Conservation (phyloP, 2,888 invertebrate genomes). For the Gymnosoma rotundatum region DNA sequence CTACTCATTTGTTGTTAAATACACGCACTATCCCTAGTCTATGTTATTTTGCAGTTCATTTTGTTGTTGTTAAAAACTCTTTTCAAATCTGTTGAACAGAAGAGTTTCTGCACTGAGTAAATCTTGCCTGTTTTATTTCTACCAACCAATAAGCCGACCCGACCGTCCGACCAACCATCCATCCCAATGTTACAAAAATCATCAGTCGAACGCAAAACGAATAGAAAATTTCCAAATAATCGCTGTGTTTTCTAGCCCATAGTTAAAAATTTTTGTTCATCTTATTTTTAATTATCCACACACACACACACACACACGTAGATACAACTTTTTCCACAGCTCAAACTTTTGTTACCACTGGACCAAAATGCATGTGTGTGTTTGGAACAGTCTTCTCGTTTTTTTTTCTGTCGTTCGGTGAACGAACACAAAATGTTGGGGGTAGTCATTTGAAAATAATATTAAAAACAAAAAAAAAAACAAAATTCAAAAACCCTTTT, state of each 20-base stretch:
- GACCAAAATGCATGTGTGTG: not conserved
- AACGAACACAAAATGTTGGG: conserved; percentile 34
- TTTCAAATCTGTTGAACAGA: conserved; percentile 34
- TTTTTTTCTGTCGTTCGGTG: conserved; percentile 4
- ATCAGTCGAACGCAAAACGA: conserved; percentile 32
- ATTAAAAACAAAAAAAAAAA: conserved; percentile 10
- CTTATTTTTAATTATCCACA: conserved; percentile 70
- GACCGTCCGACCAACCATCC: conserved; percentile 46
- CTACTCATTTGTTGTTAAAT: conserved; percentile 50
- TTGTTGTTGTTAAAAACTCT: conserved; percentile 31
- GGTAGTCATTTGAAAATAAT: conserved; percentile 59
- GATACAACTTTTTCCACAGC: conserved; percentile 33
- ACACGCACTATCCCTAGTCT: conserved; percentile 56
- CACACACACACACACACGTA: conserved; percentile 33
- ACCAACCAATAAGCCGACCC: conserved; percentile 44
- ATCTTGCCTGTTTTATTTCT: conserved; percentile 50
- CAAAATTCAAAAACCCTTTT: conserved; percentile 24
- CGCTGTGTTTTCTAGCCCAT: conserved; percentile 68
- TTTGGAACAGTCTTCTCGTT: conserved; percentile 1
- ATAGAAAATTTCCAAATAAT: conserved; percentile 67
- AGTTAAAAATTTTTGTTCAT: conserved; percentile 64
- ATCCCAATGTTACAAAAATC: conserved; percentile 40
- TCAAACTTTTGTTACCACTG: conserved; percentile 45
- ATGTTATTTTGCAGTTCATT: conserved; percentile 42
- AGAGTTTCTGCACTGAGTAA: conserved; percentile 40